phyloP scores from a whole-genome alignment of 2,797 vertebrate species.

The Sebastes minor region DNA sequence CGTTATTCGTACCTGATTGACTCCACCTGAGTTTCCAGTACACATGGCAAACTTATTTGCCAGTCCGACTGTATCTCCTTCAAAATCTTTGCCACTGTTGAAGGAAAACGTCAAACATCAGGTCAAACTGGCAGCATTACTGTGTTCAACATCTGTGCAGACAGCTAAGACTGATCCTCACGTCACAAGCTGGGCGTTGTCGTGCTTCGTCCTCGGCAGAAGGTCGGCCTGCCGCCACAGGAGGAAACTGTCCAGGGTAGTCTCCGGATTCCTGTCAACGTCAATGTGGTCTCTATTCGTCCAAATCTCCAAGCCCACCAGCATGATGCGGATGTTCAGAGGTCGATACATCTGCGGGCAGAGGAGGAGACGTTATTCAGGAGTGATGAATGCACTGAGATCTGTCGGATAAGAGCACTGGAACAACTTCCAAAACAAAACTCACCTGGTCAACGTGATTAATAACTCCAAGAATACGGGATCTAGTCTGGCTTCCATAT shows the following conservation, averaged over 20 bases:
- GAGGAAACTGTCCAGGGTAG: constrained; percentile 86
- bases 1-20: constrained; percentile 87
- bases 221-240: constrained; percentile 83
- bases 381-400: neutral
- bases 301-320: constrained; percentile 94
- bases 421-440: neutral
- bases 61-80: constrained; percentile 86
- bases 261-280: constrained; percentile 73
- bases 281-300: constrained; percentile 76
- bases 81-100: constrained; percentile 85
- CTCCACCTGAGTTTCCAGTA: constrained; percentile 81
- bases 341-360: constrained; percentile 85
- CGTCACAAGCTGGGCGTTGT: constrained; percentile 93
- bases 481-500: constrained; percentile 56
- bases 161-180: constrained; percentile 63
- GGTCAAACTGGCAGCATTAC: neutral
- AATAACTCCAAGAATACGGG: constrained; percentile 84
- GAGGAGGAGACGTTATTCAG: neutral
- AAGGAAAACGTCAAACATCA: constrained; percentile 13
- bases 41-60: constrained; percentile 91
- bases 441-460: constrained; percentile 92
- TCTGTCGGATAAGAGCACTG: neutral
- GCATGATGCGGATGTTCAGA: constrained; percentile 84
- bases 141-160: neutral
- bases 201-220: constrained; percentile 75